Percentiles rank a stretch among this genome's conserved stretches.
phyloP scores from a whole-genome alignment of 35 echinoderm and acorn worm species.

The Patiria miniata region DNA sequence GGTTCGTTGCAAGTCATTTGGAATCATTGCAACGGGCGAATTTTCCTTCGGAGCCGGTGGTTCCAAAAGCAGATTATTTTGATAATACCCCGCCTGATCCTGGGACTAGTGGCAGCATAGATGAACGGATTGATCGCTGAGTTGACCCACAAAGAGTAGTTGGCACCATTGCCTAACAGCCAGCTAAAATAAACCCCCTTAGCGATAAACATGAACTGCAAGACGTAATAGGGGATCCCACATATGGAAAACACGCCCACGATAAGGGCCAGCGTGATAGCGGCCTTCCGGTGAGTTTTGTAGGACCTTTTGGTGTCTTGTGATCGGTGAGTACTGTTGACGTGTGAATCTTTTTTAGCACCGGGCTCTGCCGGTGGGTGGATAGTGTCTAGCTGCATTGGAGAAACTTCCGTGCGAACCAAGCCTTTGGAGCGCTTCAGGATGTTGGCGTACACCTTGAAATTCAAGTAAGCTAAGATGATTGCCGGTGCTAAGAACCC shows the following conservation, averaged over 20 bases:
- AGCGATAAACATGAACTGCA: neutral
- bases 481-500: constrained; percentile 13
- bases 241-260: constrained; percentile 32
- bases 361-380: too few species aligned
- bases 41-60: too few species aligned
- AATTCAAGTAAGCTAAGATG: constrained; percentile 31
- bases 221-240: constrained; percentile 41
- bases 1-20: neutral
- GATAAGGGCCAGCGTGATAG: constrained; percentile 32
- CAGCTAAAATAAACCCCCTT: neutral
- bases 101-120: constrained; percentile 48
- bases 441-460: constrained; percentile 35
- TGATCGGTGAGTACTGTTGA: too few species aligned
- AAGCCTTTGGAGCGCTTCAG: neutral
- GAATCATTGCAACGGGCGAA: neutral
- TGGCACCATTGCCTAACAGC: neutral
- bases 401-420: neutral
- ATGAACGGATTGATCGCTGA: constrained; percentile 46
- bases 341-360: too few species aligned
- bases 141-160: constrained; percentile 41
- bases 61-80: neutral
- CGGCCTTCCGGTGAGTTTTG: constrained; percentile 37
- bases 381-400: neutral
- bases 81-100: constrained; percentile 30
- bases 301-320: neutral